These are phyloP conservation scores for Sisyra terminalis DNA, from an alignment of 2,888 invertebrate genomes.

Conservation along the genomic window DNA sequence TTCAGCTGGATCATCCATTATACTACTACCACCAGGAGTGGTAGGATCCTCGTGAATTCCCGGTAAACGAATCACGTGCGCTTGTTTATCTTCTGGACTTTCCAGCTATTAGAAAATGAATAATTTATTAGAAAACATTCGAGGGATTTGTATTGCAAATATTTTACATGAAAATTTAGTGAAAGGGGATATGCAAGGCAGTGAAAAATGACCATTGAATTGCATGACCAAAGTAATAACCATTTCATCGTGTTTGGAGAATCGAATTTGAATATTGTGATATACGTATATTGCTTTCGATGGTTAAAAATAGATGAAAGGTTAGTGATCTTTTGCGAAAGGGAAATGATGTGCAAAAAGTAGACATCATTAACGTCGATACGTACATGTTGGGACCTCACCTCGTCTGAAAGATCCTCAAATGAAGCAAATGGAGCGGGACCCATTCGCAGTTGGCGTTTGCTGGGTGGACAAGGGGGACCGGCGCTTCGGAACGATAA, in stretches of 20 bases:
- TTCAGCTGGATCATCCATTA: slow-evolving; percentile 9
- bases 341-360: too few relatives aligned
- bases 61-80: slow-evolving; percentile 31
- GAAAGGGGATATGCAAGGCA: not conserved
- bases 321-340: too few relatives aligned
- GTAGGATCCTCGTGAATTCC: slow-evolving; percentile 35
- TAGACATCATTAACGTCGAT: slow-evolving; percentile 19
- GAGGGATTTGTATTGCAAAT: not conserved
- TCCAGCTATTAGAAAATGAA: slow-evolving; percentile 28
- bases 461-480: not conserved
- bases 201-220: too few relatives aligned
- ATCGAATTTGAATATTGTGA: too few relatives aligned
- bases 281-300: too few relatives aligned
- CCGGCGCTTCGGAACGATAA: too few relatives aligned
- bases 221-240: too few relatives aligned
- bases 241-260: too few relatives aligned
- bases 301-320: too few relatives aligned
- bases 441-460: slow-evolving; percentile 63
- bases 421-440: slow-evolving; percentile 90
- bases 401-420: slow-evolving; percentile 77
- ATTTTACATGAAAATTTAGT: not conserved
- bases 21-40: slow-evolving; percentile 12
- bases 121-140: not conserved
- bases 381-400: slow-evolving; percentile 41
- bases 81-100: slow-evolving; percentile 34